Evolutionary conservation across 2,113 vertebrate species (phyloP), one percentile per base, ranked within the genome.

Genomic region (Upupa epops): DNA sequence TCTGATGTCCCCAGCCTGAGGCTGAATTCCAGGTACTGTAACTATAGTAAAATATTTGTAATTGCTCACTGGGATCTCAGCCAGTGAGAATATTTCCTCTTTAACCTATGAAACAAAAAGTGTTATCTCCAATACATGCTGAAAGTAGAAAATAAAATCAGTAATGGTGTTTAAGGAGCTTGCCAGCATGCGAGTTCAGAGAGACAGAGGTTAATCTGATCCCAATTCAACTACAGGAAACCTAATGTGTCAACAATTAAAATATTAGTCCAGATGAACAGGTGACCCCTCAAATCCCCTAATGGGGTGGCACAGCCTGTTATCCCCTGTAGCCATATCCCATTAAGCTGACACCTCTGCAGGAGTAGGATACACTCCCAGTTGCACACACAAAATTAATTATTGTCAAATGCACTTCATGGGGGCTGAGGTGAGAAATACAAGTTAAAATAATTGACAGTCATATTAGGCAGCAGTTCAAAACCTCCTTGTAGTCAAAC

Each of bases 131-230:
- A 90, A 93, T 76, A 31, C 48, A 5, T 16, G 68, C 59, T 77
- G 89, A 86, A 94, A 94, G 93, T 68, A 90, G 84, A 95, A 93
- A 94, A 96, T 91, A 79, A 84, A 94, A 95, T 94, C 94, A 95
- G 70, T 79, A 60, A 55, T 52, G 74, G 66, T 86, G 66, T 94
- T 93, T 93, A 85, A 96, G 92, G 66, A 92, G 80, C 90, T 88
- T 89, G 95, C 70, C 94, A 86, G 85, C 87, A 51, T 26, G 58
- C 72, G 70, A n/a, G 92, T 85, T 95, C 86, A 91, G 84, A 65
- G 65, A 85, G 52, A 85, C 87, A 94, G 80, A 95, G 93, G 93
- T 92, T 96, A 95, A 95, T 80, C 89, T 76, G 80, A 91, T 93
- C 70, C 90, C 12, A 88, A 26, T 83, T 94, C 90, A 95, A 36